Evolutionary conservation across 2,797 vertebrate species (phyloP), one percentile per base, ranked within the genome.

Genomic region (Lindbergichthys nudifrons): DNA sequence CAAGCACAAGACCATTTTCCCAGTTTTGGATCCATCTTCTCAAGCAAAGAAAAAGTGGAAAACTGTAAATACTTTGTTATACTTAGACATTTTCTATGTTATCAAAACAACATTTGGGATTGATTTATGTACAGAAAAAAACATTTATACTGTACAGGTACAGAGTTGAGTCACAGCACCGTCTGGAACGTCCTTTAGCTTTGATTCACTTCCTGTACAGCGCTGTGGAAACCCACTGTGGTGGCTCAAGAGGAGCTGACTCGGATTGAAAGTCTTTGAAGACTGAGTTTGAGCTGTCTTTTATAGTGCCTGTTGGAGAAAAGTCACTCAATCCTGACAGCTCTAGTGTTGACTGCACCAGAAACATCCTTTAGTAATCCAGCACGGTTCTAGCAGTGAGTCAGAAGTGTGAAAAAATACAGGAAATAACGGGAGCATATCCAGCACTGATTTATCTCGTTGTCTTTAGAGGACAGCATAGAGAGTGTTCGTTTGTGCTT

Each of bases 291-390:
- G 53, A 73, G 50, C 54, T 63, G 67, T 81, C 54, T 10, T 56
- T 65, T n/a, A 76, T 63, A 60, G 75, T 59, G 73, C 70, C 77
- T 47, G 63, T 78, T 45, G 51, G 51, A 69, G 67, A 56, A 56
- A 59, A 50, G 59, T 18, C 1, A 12, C 67, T 62, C 61, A 9
- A 32, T 71, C 83, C 72, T 68, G 79, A 82, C 48, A 53, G 79
- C 81, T 83, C 91, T 84, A 88, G 92, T 91, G 89, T 87, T 88
- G 86, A 89, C 86, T 90, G 89, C 79, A 84, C 80, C 79, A 79
- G 78, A 77, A 65, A 21, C 60, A 77, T 83, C 62, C 51, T 68
- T 80, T 65, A 80, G 79, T 81, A 82, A 87, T 91, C 85, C 89
- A 90, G 88, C 87, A 79, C 81, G 78, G 84, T 65, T 80, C 62